phyloP scores from a whole-genome alignment of 2,888 invertebrate genomes.

The Ypsolopha scabrella region DNA sequence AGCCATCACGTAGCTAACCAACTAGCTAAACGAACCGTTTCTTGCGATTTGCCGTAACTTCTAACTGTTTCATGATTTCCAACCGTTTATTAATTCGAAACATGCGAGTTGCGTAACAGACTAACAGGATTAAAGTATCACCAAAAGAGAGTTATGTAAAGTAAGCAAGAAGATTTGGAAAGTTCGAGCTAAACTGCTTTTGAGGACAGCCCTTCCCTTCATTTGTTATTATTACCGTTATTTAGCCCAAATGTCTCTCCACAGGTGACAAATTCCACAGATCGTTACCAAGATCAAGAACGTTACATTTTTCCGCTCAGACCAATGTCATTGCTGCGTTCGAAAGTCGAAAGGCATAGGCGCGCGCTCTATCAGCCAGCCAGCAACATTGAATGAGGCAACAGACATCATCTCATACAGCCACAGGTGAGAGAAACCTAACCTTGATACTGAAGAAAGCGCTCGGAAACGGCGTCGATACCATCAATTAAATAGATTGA shows the following conservation, averaged over 20 bases:
- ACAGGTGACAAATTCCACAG: no score
- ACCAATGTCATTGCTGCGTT: conserved; percentile 11
- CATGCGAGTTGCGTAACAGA: conserved; percentile 8
- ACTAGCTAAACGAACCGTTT: background rate
- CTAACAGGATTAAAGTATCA: conserved; percentile 5
- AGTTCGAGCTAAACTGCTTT: no score
- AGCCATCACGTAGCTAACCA: background rate
- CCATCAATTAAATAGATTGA: conserved; percentile 31
- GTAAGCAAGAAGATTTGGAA: no score
- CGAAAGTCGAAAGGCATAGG: conserved; percentile 11
- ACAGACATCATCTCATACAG: conserved; percentile 1
- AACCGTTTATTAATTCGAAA: background rate
- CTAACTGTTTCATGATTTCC: background rate
- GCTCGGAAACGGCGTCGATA: conserved; percentile 29
- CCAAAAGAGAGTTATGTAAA: no score
- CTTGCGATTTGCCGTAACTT: background rate
- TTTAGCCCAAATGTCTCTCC: no score
- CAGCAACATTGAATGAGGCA: background rate
- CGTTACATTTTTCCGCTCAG: no score
- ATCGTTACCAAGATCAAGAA: no score
- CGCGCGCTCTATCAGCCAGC: background rate
- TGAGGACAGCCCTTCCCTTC: no score
- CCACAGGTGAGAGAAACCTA: conserved; percentile 43
- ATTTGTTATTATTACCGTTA: no score
- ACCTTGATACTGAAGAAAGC: conserved; percentile 62